These are phyloP conservation scores for Phoxinus dragarum DNA, from an alignment of 2,797 vertebrate species.

Conservation along the genomic window DNA sequence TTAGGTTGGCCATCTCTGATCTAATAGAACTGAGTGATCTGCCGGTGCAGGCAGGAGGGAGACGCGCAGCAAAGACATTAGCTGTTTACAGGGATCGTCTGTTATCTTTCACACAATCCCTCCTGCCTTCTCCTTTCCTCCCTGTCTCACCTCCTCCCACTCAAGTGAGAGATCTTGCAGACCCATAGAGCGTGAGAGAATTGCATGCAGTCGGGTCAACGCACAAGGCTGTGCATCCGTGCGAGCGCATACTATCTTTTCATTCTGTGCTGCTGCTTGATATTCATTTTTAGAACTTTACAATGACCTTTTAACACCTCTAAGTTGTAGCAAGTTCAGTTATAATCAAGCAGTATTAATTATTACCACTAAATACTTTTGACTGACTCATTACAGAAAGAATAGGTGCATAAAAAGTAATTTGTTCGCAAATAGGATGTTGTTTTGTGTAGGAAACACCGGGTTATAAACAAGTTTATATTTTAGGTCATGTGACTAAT, in stretches of 20 bases:
- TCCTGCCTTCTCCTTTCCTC: conserved; percentile 7
- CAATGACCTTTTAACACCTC: background rate
- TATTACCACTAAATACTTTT: background rate
- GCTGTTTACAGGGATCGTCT: conserved; percentile 49
- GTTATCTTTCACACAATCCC: conserved; percentile 42
- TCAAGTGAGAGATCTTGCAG: conserved; percentile 23
- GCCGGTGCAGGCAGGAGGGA: conserved; percentile 45
- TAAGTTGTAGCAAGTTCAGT: background rate
- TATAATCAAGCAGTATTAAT: background rate
- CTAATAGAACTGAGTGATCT: conserved; percentile 55
- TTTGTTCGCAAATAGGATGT: background rate
- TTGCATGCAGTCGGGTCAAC: conserved; percentile 39
- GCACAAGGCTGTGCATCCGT: conserved; percentile 29
- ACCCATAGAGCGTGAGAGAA: conserved; percentile 27
- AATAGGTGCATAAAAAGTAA: background rate
- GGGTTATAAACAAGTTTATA: background rate
- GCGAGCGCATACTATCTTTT: background rate
- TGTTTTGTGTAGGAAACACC: background rate
- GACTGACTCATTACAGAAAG: background rate
- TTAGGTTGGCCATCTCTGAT: conserved; percentile 53
- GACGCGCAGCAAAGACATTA: conserved; percentile 36
- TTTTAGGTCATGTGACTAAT: background rate
- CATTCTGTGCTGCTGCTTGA: background rate
- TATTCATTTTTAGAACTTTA: conserved; percentile 12
- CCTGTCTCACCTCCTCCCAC: conserved; percentile 31